These are phyloP conservation scores for Phataginus tetradactyla DNA, from an alignment of 2,797 vertebrate species.

Conservation along the genomic window DNA sequence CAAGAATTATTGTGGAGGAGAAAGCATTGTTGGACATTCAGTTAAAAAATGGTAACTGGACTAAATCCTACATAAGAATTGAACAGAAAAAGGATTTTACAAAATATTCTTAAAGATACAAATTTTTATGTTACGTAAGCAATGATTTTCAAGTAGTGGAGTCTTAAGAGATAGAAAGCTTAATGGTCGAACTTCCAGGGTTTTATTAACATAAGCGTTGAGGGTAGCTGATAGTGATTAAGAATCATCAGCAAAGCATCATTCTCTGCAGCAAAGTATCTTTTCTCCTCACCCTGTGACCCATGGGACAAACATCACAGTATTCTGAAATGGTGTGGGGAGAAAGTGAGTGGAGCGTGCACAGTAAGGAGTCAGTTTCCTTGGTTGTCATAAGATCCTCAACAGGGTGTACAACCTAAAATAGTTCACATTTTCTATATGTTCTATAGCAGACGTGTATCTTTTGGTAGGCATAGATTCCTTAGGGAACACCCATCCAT, in stretches of 20 bases:
- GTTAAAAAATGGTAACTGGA: not conserved
- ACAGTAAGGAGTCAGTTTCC: not conserved
- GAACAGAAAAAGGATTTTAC: not conserved
- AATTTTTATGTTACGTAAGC: not conserved
- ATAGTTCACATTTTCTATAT: not conserved
- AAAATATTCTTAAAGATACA: not conserved
- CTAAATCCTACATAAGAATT: not conserved
- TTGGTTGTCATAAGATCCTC: not conserved
- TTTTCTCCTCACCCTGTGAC: not conserved
- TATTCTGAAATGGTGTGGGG: not conserved
- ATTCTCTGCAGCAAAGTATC: not conserved
- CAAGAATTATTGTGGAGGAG: not conserved
- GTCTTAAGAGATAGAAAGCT: not conserved
- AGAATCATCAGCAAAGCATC: not conserved
- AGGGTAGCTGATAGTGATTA: not conserved
- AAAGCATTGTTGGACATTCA: not conserved
- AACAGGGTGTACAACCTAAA: not conserved
- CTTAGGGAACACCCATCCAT: not conserved
- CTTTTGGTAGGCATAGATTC: not conserved
- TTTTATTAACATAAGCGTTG: not conserved
- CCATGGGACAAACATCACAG: not conserved
- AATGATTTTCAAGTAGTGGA: not conserved
- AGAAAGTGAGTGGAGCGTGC: not conserved
- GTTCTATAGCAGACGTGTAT: not conserved
- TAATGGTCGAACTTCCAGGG: not conserved